Evolutionary conservation across 2,888 invertebrate genomes (phyloP), one percentile per base, ranked within the genome.

Genomic region (Masnerella sp.): DNA sequence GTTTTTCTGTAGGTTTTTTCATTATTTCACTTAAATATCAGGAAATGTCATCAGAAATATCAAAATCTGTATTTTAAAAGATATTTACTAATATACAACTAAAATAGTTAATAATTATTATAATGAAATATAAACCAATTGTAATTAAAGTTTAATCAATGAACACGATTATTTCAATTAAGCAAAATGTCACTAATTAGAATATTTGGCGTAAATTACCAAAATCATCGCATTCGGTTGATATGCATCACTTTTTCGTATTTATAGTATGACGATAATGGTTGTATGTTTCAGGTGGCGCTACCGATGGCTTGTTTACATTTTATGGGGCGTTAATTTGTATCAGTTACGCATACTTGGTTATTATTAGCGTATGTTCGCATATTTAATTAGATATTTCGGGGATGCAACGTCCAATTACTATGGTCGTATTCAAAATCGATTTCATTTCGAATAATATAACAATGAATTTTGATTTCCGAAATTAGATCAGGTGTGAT

Each of bases 261-360:
- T 56, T 42, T 42, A 56, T 56, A 56, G 56, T 56, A n/a, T 18
- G 40, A 12, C 36, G 32, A 42, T 42, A 40, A 42, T 42, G 42
- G 17, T n/a, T 28, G 25, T 17, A 28, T 5, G 49, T 49, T 51
- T 51, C 51, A 49, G 51, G 22, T 51, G 51, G 25, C 40, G 52
- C 38, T 52, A 17, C n/a, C 38, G 12, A 14, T 17, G 42, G 20
- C 5, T 56, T 56, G 43, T 58, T 58, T 58, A 58, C 56, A 43
- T 34, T 58, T 32, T 42, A 30, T 30, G 30, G 30, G 34, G 20
- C 14, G 43, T n/a, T 43, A 32, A 58, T 58, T 58, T 43, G 56
- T 43, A 34, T 42, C 34, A 34, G 56, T 32, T 54, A 22, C 34
- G 43, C 43, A 32, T 20, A 28, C 30, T 2, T 2, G 30, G 18